A percentile compares a stretch with the other conserved stretches of the same genome.
Conservation (phyloP, 2,113 vertebrate genomes). For the Mugil cephalus region DNA sequence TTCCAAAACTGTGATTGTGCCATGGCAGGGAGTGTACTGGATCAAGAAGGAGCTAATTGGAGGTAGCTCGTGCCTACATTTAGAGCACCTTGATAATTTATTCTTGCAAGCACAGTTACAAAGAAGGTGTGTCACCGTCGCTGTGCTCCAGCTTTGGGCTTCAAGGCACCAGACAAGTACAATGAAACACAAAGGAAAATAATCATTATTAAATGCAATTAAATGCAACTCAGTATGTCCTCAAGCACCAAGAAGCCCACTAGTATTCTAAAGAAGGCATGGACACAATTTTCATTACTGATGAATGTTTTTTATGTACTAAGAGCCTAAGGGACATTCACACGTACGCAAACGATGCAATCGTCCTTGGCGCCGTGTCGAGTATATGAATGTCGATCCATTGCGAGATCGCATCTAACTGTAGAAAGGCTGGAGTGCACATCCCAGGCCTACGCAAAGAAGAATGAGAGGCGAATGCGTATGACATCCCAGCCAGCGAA, state of each 20-base stretch:
- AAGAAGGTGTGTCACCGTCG: slow-evolving; percentile 44
- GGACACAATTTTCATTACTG: not conserved
- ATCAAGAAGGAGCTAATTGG: slow-evolving; percentile 52
- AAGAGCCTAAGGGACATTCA: too few species aligned
- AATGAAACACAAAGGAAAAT: slow-evolving; percentile 14
- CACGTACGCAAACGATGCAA: too few species aligned
- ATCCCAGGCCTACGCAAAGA: too few species aligned
- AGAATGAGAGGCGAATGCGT: too few species aligned
- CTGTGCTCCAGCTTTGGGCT: slow-evolving; percentile 27
- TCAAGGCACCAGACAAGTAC: slow-evolving; percentile 35
- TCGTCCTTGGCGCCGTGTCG: too few species aligned
- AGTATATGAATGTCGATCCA: too few species aligned
- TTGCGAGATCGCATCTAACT: too few species aligned
- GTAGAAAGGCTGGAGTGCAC: too few species aligned
- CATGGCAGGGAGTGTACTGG: slow-evolving; percentile 16
- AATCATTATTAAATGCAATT: too few species aligned
- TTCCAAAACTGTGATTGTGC: slow-evolving; percentile 34
- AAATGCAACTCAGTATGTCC: not conserved
- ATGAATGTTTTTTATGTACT: not conserved
- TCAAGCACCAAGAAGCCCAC: not conserved
- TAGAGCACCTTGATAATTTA: slow-evolving; percentile 58
- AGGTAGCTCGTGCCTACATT: slow-evolving; percentile 17
- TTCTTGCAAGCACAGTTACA: slow-evolving; percentile 61
- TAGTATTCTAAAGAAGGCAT: not conserved
- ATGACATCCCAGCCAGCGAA: too few species aligned